These are phyloP conservation scores for Phylloscopus collybita DNA, from an alignment of 2,797 vertebrate species.

Conservation along the genomic window DNA sequence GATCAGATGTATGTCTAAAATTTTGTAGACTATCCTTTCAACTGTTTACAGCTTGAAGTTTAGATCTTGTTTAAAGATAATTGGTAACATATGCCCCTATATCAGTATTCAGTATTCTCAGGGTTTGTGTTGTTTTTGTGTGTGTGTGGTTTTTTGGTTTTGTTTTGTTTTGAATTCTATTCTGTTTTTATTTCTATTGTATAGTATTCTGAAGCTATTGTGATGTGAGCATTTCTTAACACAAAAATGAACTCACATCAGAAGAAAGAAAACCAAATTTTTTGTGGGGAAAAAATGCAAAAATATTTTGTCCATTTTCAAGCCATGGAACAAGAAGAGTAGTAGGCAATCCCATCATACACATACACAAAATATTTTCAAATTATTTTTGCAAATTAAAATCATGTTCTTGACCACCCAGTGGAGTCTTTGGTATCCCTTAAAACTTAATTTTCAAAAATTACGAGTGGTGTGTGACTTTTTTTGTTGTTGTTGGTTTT, in stretches of 20 bases:
- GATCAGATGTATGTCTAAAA: not conserved
- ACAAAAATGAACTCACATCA: not conserved
- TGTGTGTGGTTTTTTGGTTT: too few species aligned
- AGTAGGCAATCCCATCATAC: not conserved
- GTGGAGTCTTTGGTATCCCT: not conserved
- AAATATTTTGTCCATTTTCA: not conserved
- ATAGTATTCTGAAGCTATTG: not conserved
- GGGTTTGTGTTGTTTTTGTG: not conserved
- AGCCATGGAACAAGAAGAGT: fast-evolving
- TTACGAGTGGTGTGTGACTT: fast-evolving
- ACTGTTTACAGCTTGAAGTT: not conserved
- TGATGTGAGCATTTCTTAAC: not conserved
- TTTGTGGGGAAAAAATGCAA: fast-evolving
- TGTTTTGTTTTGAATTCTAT: not conserved
- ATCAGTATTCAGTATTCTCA: not conserved
- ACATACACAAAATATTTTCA: not conserved
- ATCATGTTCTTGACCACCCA: not conserved
- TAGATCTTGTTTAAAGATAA: not conserved
- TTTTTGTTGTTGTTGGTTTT: too few species aligned
- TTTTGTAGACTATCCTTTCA: not conserved
- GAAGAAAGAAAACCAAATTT: not conserved
- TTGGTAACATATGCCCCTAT: not conserved
- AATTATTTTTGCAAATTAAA: not conserved
- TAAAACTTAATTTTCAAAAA: not conserved
- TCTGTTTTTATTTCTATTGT: not conserved